Conservation (phyloP, 2,113 vertebrate species). For the Galbula dea region DNA sequence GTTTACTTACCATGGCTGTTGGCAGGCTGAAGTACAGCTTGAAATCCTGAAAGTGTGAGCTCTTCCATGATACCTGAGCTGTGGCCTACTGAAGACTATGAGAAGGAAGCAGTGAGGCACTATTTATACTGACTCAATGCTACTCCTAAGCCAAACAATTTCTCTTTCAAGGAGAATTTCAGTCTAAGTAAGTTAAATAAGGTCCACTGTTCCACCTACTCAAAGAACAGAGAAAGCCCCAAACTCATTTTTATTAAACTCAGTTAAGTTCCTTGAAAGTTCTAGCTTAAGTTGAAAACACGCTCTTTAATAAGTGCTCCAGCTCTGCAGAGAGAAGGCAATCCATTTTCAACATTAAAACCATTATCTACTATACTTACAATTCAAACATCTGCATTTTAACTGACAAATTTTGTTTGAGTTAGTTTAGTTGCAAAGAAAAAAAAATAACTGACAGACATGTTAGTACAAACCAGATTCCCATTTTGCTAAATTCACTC, state of each 20-base stretch:
- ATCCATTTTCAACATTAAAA: background rate
- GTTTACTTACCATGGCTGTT: slow-evolving; percentile 1
- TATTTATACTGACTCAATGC: background rate
- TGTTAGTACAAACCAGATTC: background rate
- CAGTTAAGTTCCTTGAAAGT: background rate
- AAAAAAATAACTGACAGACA: no score
- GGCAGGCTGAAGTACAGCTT: background rate
- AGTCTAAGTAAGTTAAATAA: background rate
- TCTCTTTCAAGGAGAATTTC: slow-evolving; percentile 16
- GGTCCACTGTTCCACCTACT: background rate
- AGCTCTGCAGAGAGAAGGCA: background rate
- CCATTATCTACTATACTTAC: background rate
- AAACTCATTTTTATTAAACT: background rate
- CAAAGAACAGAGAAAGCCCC: background rate
- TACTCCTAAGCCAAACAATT: background rate
- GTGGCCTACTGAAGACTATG: background rate
- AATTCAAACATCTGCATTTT: background rate
- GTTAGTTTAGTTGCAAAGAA: background rate
- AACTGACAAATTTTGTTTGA: background rate
- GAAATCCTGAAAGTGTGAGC: background rate
- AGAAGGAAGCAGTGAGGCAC: background rate
- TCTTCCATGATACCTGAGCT: background rate
- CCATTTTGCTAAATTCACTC: background rate
- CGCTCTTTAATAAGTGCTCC: background rate
- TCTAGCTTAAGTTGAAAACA: background rate